Conservation (phyloP, 1,140 invertebrate genomes). For the Marisa cornuarietis region DNA sequence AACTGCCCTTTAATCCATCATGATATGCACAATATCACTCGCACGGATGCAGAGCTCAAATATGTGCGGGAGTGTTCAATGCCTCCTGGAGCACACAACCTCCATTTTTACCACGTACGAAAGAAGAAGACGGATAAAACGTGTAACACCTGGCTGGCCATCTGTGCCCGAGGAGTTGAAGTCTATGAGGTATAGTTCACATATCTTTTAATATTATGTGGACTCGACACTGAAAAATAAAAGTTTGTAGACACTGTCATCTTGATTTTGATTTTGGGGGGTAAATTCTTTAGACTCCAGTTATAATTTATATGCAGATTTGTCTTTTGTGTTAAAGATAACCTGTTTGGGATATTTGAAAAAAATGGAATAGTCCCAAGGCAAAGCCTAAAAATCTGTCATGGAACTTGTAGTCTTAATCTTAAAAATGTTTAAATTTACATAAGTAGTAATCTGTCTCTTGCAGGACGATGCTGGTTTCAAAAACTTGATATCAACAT, state of each 20-base stretch:
- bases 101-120: conserved; percentile 86
- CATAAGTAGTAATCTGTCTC: neutral
- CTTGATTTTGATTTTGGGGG: too few species aligned
- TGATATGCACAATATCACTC: conserved; percentile 79
- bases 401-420: too few species aligned
- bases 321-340: too few species aligned
- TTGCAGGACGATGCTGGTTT: conserved; percentile 41
- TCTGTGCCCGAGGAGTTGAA: conserved; percentile 84
- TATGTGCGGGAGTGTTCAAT: conserved; percentile 90
- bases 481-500: conserved; percentile 70
- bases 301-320: too few species aligned
- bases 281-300: too few species aligned
- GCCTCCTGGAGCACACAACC: conserved; percentile 86
- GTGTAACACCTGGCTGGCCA: conserved; percentile 63
- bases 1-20: conserved; percentile 74
- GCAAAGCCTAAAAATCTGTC: too few species aligned
- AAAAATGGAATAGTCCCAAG: too few species aligned
- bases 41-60: conserved; percentile 81
- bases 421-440: too few species aligned
- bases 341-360: too few species aligned
- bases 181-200: conserved; percentile 72
- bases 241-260: too few species aligned
- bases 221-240: too few species aligned
- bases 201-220: neutral
- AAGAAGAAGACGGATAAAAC: conserved; percentile 77